Evolutionary conservation across 2,113 vertebrate species (phyloP).

Genomic region (Deroptyus accipitrinus): DNA sequence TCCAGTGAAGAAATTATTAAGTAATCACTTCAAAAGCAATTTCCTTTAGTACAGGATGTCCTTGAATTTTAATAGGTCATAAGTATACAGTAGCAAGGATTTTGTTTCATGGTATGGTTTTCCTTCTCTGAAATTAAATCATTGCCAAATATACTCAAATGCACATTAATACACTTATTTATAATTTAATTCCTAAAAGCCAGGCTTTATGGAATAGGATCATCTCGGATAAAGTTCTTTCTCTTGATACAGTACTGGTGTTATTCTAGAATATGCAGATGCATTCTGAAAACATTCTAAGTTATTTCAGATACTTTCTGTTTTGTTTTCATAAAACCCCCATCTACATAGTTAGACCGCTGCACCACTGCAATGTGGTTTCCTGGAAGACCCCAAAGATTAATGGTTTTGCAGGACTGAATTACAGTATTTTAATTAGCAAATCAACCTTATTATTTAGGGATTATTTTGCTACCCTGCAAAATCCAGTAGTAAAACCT

Average conservation of each 20-base stretch:
- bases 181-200: background rate
- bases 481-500: background rate
- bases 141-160: background rate
- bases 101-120: background rate
- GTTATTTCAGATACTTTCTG: background rate
- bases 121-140: background rate
- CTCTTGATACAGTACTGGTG: background rate
- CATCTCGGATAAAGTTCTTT: background rate
- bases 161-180: background rate
- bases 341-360: background rate
- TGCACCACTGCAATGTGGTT: background rate
- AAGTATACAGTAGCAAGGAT: background rate
- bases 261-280: background rate
- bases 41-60: background rate
- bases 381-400: background rate
- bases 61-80: conserved; percentile 3
- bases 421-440: background rate
- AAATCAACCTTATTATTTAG: background rate
- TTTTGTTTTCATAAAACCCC: background rate
- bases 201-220: background rate
- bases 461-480: background rate
- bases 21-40: conserved; percentile 5
- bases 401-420: background rate
- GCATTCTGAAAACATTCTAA: background rate
- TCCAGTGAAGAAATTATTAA: background rate